A percentile compares a stretch with the other conserved stretches of the same genome.
Conservation (phyloP, 2,113 vertebrate genomes). For the Gobius niger region DNA sequence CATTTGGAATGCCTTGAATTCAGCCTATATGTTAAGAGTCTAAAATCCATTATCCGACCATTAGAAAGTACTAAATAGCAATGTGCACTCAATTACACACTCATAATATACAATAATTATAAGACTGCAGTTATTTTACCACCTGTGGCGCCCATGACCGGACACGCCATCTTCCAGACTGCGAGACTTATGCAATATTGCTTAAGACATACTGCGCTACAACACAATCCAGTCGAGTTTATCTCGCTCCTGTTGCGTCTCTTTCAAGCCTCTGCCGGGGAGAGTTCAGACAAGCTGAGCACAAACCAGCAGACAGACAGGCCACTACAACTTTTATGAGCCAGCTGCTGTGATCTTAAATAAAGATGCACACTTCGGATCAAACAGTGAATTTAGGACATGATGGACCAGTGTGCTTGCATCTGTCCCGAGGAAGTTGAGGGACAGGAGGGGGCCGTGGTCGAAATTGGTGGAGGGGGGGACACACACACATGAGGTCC, state of each 20-base stretch:
- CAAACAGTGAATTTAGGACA: constrained; percentile 64
- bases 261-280: constrained; percentile 1
- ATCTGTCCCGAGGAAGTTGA: constrained; percentile 14
- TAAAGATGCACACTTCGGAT: constrained; percentile 58
- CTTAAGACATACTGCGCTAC: background rate
- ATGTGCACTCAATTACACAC: too few species aligned
- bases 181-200: background rate
- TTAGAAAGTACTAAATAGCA: too few species aligned
- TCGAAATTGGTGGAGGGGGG: constrained; percentile 44
- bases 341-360: constrained; percentile 60
- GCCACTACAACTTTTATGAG: constrained; percentile 51
- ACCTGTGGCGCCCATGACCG: too few species aligned
- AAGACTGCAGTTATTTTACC: too few species aligned
- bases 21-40: too few species aligned
- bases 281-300: background rate
- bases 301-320: constrained; percentile 17
- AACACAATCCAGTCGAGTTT: constrained; percentile 2
- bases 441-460: constrained; percentile 60
- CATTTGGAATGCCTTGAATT: too few species aligned
- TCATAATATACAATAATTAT: too few species aligned
- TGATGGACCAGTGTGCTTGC: constrained; percentile 33
- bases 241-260: constrained; percentile 8
- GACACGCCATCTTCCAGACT: background rate
- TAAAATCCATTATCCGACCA: too few species aligned
- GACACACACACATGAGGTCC: constrained; percentile 63